Conservation (phyloP, 2,113 vertebrate genomes). For the Cebus imitator region DNA sequence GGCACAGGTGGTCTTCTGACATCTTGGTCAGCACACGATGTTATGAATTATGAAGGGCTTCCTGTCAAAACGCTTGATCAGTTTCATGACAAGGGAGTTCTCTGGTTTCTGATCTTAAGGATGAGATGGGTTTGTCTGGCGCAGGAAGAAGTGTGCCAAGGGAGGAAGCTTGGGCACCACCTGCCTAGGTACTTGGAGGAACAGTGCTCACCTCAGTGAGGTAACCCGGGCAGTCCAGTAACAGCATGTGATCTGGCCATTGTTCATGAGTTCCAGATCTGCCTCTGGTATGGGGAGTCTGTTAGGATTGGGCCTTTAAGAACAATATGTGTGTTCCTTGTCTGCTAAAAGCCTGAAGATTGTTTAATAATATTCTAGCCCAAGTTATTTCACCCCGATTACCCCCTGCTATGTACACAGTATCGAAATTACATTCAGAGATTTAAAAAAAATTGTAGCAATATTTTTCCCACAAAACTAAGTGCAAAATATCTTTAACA, state of each 20-base stretch:
- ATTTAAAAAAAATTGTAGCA: constrained; percentile 69
- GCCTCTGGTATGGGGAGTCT: constrained; percentile 31
- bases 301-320: constrained; percentile 23
- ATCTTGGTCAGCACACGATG: neutral
- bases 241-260: neutral
- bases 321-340: constrained; percentile 59
- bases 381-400: constrained; percentile 65
- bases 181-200: neutral
- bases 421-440: constrained; percentile 83
- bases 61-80: neutral
- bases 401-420: constrained; percentile 69
- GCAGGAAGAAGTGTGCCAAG: rapidly evolving
- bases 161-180: neutral
- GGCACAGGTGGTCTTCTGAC: neutral
- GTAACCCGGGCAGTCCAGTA: constrained; percentile 20
- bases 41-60: neutral
- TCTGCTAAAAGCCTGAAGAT: constrained; percentile 64
- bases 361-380: constrained; percentile 77
- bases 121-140: neutral
- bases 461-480: constrained; percentile 73
- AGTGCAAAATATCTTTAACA: constrained; percentile 82
- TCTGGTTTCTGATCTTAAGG: neutral
- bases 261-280: neutral
- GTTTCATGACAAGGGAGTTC: neutral
- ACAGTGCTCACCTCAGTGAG: neutral